Base-by-base conservation (phyloP, 2,797 vertebrate genomes). In the Peromyscus aztecus region DNA sequence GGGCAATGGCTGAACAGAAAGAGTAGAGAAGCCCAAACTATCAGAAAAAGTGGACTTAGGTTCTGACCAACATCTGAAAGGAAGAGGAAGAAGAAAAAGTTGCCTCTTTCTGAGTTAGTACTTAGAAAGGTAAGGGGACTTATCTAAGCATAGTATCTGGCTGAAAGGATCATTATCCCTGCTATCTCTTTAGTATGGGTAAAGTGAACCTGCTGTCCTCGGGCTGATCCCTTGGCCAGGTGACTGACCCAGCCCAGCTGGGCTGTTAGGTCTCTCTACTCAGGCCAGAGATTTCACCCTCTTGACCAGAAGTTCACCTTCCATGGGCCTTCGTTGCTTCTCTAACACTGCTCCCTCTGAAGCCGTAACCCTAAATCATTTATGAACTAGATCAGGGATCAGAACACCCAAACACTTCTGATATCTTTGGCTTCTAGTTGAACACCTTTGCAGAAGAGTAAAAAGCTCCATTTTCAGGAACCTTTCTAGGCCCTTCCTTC, bases 401-500 rank as follows among this genome's bases (percentile, higher is more conserved):
- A 67, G 63, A 49, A 21, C 11, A 19, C 59, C 40, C 82, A 14
- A 67, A 67, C 43, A n/a, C 31, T 49, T 67, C 13, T 85, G 63
- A 6, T 49, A 24, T 85, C 19, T 23, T 85, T 85, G 63, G 31
- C 6, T 12, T 85, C 63, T 49, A 69, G 46, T 61, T 52, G 34
- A 31, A 75, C 24, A 88, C 34, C 24, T 75, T 75, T 43, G 2
- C 27, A 59, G 31, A 75, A 34, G 75, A 57, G 84, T 69, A 10
- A 82, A 87, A 73, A 78, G 46, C 92, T 77, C 49, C 43, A 34
- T 31, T 34, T 21, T 83, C 82, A 85, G 63, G 49, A 89, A 93
- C 43, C 49, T 90, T 0, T 10, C 80, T 14, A 43, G 69, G 24
- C 73, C 80, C 84, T 55, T 81, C 63, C 61, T 59, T 81, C 69